Percentiles rank a stretch among this genome's conserved stretches.
Evolutionary conservation across 1,140 invertebrate genomes (phyloP).

Genomic region (Lordiphosa clarofinis): DNA sequence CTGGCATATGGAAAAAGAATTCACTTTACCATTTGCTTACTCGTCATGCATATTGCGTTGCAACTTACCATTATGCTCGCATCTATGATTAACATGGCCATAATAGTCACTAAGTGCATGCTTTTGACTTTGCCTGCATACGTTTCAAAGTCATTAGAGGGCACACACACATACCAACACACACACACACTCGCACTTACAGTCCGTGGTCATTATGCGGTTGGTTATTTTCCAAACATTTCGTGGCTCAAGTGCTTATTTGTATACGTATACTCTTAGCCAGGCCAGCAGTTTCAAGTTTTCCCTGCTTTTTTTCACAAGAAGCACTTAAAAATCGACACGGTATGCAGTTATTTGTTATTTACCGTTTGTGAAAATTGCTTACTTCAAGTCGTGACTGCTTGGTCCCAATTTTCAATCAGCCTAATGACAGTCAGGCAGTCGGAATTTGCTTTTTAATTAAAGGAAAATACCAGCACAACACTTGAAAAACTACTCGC

Average conservation of each 20-base stretch:
- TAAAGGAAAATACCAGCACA: constrained; percentile 64
- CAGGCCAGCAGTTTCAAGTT: constrained; percentile 36
- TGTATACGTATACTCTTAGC: constrained; percentile 20
- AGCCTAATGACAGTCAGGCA: constrained; percentile 65
- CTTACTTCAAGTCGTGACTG: constrained; percentile 47
- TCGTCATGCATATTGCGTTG: constrained; percentile 54
- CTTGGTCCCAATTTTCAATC: constrained; percentile 59
- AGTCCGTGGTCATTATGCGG: constrained; percentile 66
- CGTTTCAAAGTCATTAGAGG: constrained; percentile 70
- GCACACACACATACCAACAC: constrained; percentile 4
- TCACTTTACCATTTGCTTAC: not conserved
- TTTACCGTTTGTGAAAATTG: constrained; percentile 64
- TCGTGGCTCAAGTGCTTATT: constrained; percentile 72
- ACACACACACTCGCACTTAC: constrained; percentile 10
- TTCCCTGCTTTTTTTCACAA: constrained; percentile 32
- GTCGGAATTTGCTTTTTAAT: constrained; percentile 71
- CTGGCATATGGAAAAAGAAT: not conserved
- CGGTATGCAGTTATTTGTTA: constrained; percentile 69
- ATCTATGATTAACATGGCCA: constrained; percentile 68
- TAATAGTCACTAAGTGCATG: constrained; percentile 73
- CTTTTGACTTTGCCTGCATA: constrained; percentile 58
- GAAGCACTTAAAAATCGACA: constrained; percentile 76
- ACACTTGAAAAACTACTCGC: constrained; percentile 62
- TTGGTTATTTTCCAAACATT: constrained; percentile 62
- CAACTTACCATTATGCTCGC: constrained; percentile 54